These are phyloP conservation scores for Hylyphantes graminicola DNA, from an alignment of 1,140 invertebrate species.

Conservation along the genomic window DNA sequence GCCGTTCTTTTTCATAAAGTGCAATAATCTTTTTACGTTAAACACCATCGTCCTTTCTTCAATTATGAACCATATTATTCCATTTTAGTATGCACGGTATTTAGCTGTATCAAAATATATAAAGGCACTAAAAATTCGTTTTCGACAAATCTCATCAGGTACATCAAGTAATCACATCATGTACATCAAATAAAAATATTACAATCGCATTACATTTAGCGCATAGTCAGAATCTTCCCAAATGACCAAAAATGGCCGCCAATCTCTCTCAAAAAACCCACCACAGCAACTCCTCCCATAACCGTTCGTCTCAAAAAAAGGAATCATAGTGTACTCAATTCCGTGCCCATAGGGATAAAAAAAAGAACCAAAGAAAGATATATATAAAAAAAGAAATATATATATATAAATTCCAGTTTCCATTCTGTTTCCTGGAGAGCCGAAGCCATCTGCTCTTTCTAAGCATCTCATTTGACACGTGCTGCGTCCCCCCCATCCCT, in stretches of 20 bases:
- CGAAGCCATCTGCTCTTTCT: slow-evolving; percentile 58
- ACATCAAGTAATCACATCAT: too few relatives aligned
- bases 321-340: slow-evolving; percentile 39
- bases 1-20: neutral
- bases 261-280: neutral
- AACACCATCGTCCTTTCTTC: neutral
- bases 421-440: slow-evolving; percentile 51
- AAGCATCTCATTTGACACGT: slow-evolving; percentile 60
- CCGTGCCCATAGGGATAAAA: slow-evolving; percentile 45
- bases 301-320: slow-evolving; percentile 23
- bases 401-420: slow-evolving; percentile 7
- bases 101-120: too few relatives aligned
- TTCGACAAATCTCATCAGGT: neutral
- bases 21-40: neutral
- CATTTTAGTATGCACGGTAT: too few relatives aligned
- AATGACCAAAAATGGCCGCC: neutral
- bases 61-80: too few relatives aligned
- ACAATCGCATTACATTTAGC: neutral
- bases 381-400: too few relatives aligned
- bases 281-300: neutral
- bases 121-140: too few relatives aligned
- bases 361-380: slow-evolving; percentile 24
- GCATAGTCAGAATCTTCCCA: neutral
- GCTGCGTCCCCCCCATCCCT: slow-evolving; percentile 36
- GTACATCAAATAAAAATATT: too few relatives aligned